phyloP scores from a whole-genome alignment of 2,797 vertebrate genomes.

The Protonibea diacanthus region DNA sequence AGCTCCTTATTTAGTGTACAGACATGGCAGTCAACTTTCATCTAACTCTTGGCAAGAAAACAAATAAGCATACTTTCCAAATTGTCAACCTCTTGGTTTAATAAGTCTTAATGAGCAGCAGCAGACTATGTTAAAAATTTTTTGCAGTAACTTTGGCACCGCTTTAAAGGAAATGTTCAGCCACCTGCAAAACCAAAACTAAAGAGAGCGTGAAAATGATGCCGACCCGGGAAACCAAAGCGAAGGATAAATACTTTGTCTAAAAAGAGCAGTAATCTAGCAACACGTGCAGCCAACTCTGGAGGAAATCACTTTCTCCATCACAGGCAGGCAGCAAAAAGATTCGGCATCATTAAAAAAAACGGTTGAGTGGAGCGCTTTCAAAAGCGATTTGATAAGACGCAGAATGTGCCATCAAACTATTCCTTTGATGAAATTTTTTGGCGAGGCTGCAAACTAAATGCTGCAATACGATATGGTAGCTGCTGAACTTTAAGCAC shows the following conservation, averaged over 20 bases:
- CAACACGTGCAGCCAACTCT: conserved; percentile 6
- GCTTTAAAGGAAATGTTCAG: neutral
- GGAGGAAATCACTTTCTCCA: conserved; percentile 22
- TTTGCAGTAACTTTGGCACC: neutral
- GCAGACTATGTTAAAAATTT: neutral
- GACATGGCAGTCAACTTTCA: neutral
- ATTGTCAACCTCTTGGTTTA: neutral
- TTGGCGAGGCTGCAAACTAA: conserved; percentile 33
- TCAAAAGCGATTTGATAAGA: conserved; percentile 29
- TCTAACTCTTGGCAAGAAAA: neutral
- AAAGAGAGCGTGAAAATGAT: neutral
- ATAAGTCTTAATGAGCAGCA: neutral
- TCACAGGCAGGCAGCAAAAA: neutral
- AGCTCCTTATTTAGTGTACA: neutral
- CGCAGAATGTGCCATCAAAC: conserved; percentile 35
- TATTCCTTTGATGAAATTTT: conserved; percentile 51
- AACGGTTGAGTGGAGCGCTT: neutral
- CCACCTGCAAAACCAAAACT: conserved; percentile 1
- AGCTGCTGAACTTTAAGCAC: conserved; percentile 43
- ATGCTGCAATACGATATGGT: conserved; percentile 36
- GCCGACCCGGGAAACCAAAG: neutral
- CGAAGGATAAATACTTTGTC: neutral
- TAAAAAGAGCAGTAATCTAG: conserved; percentile 19
- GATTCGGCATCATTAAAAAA: conserved; percentile 9
- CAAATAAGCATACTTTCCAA: neutral